phyloP scores from a whole-genome alignment of 2,888 invertebrate species.

The Desoria tigrina region DNA sequence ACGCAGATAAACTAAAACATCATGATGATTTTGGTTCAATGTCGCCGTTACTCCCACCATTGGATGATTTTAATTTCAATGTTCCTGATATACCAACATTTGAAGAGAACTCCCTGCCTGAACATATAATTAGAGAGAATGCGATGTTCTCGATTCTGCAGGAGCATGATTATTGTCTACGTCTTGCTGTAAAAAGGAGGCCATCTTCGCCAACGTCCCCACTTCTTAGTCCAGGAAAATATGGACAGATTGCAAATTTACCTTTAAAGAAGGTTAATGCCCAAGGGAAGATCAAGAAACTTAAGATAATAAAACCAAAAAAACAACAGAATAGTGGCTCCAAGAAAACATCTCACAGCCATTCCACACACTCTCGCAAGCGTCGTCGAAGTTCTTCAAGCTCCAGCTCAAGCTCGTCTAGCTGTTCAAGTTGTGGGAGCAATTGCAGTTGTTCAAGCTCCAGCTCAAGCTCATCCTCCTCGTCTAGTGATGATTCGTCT shows the following conservation, averaged over 20 bases:
- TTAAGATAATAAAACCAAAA: constrained; percentile 7
- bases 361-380: constrained; percentile 6
- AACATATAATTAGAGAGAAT: constrained; percentile 48
- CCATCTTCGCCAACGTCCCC: not conserved
- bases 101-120: constrained; percentile 47
- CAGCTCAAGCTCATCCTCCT: constrained; percentile 59
- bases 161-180: constrained; percentile 48
- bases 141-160: constrained; percentile 41
- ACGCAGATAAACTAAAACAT: constrained; percentile 1
- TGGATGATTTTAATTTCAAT: constrained; percentile 46
- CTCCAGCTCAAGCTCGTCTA: constrained; percentile 63
- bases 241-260: not conserved
- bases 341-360: not conserved
- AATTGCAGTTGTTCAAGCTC: constrained; percentile 80
- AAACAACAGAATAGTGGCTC: not conserved
- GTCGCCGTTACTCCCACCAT: constrained; percentile 43
- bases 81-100: constrained; percentile 49
- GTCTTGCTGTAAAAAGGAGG: constrained; percentile 3
- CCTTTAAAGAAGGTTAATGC: not conserved
- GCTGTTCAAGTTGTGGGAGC: constrained; percentile 77
- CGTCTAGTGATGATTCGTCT: constrained; percentile 18
- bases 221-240: not conserved
- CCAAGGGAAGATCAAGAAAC: not conserved
- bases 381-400: constrained; percentile 11
- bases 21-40: constrained; percentile 31